Base-by-base conservation (phyloP, 1,140 invertebrate species). In the Drosophila ohnishii region DNA sequence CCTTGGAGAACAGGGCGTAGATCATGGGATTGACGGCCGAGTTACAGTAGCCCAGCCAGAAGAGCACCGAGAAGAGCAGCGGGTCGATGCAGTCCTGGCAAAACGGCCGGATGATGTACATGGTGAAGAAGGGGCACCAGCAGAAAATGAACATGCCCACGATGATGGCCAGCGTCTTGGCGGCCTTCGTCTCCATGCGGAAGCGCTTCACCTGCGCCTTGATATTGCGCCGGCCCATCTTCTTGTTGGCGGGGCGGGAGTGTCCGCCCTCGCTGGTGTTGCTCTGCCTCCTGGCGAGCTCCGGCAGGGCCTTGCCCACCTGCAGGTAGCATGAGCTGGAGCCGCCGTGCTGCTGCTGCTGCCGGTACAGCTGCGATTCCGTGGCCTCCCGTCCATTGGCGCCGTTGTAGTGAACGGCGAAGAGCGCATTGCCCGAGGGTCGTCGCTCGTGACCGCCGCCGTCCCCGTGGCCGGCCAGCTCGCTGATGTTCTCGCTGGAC, bases 31-130 rank as follows among this genome's bases (percentile, higher is more conserved):
- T 97, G 39, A 97, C 96, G 0, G 96, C 95, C 2, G 97, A 98
- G 92, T 98, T 99, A 64, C 97, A 95, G 95, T 98, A 98, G 10
- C 96, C 97, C 47, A 98, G 93, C 97, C 97, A 99, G 1, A 96
- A 97, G 39, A 98, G 92, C 61, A 96, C 94, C 28, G 94, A 94
- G 94, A 97, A 97, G 11, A 97, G 92, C n/a, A 95, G 92, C 2
- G 93, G 92, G 78, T 94, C 94, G 94, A 98, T 96, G 10, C 94
- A 93, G 57, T 94, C 93, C 51, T 92, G 91, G 13, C 81, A 92
- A 80, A 97, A 97, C 0, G 96, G 95, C 1, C 95, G 95, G 3
- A 96, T 93, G 8, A 98, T 92, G 85, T 98, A 98, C 44, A 97
- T 95, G 2, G 97, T 94, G 91, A 98, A 99, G 92, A 98, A 97